Base-by-base conservation (phyloP, 1,140 invertebrate genomes). In the Eueides isabella region DNA sequence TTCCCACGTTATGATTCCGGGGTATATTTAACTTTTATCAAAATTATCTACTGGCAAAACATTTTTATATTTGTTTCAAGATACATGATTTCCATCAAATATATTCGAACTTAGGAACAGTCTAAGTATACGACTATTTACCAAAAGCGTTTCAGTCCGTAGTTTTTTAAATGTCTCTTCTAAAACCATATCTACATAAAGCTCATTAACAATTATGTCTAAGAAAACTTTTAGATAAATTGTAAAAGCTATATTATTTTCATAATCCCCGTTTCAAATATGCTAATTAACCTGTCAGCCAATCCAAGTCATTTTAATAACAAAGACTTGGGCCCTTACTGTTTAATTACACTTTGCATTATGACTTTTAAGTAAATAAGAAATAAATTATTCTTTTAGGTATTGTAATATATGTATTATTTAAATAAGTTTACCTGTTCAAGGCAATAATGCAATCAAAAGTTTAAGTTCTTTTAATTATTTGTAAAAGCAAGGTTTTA, bases 251-350 rank as follows among this genome's bases (percentile, higher is more conserved):
- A 64, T 5, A 29, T 44, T 65, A 71, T 67, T 67, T 73, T 67
- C 41, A 19, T 19, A 44, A 44, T 44, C 19, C 41, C 41, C 41
- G n/a, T 19, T 44, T 44, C 41, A 44, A 44, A 44, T 44, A 68
- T 48, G 61, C 31, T 68, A 69, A 74, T 68, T 70, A 71, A 75
- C 72, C 76, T 71, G 61, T 26, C 38, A 38, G 66, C 33, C 61
- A 78, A 78, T 78, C 73, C 65, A 41, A 71, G 70, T 63, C 35
- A 75, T 75, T 78, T 78, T 67, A 78, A 78, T 78, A 78, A 75
- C 74, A 78, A 75, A 78, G 77, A 64, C 61, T 29, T 44, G 16
- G 61, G 28, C 35, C 41, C 2, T 16, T 29, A 55, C 55, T 23
- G 38, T 68, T 68, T 35, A 74, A 77, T 77, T 78, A 68, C 61